Evolutionary conservation across 1,140 invertebrate genomes (phyloP), one percentile per base, ranked within the genome.

Genomic region (Teleogryllus occipitalis): DNA sequence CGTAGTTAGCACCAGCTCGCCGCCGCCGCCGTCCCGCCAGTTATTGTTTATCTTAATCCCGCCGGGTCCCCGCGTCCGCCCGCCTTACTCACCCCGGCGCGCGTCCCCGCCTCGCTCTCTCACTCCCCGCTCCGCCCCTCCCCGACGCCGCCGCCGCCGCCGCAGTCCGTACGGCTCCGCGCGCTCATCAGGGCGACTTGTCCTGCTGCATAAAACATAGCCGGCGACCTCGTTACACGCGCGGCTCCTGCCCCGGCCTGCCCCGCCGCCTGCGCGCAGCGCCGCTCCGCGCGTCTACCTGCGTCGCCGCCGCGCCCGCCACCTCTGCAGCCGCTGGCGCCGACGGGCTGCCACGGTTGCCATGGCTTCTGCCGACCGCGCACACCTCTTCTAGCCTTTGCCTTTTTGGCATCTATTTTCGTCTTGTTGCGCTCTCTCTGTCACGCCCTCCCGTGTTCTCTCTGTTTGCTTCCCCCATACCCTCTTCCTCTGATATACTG

Each of bases 31-130:
- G 54, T 39, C 27, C 27, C 54, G 10, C 54, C 54, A 65, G 54
- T 65, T 65, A 65, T 65, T 65, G 54, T 65, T 65, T 65, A 65
- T 65, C 54, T 65, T 65, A 65, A 65, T 65, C 54, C 54, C 54
- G 54, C 18, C 54, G 54, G 10, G 10, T 18, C 10, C 54, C 10
- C 54, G 54, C 54, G 54, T 18, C 54, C 54, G 54, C 54, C 10
- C 54, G 54, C 54, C 54, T 54, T 8, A 54, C 49, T 54, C 8
- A 15, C 49, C 8, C 49, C 49, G 49, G 49, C 49, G n/a, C n/a
- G n/a, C n/a, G 49, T 15, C 49, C 2, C 10, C 54, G 18, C 54
- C 10, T 18, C 54, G 8, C 10, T 14, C 54, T 7, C 2, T 2
- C 54, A 7, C 54, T 18, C 10, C 10, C 54, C 54, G 54, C 54